Evolutionary conservation across 2,797 vertebrate genomes (phyloP).

Genomic region (Knipowitschia caucasica): DNA sequence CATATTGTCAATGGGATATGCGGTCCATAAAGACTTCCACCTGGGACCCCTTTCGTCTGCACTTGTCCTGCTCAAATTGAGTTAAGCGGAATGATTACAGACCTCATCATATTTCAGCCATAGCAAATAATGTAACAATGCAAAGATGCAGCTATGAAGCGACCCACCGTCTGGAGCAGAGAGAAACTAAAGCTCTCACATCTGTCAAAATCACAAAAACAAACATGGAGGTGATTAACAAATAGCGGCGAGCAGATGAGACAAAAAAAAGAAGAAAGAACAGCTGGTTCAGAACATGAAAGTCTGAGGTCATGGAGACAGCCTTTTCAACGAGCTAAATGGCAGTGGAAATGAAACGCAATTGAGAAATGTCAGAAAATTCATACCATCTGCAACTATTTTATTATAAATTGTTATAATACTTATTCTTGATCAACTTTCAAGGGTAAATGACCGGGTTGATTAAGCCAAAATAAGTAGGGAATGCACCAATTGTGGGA

Average conservation of each 20-base stretch:
- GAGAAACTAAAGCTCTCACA: slow-evolving; percentile 31
- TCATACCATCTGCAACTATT: no score
- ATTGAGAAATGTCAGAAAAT: neutral
- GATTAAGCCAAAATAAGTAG: no score
- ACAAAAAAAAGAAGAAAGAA: slow-evolving; percentile 37
- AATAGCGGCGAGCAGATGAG: slow-evolving; percentile 44
- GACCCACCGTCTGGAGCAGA: slow-evolving; percentile 1
- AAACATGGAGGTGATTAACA: slow-evolving; percentile 37
- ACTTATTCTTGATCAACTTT: no score
- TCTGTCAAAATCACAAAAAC: slow-evolving; percentile 48
- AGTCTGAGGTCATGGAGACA: slow-evolving; percentile 21
- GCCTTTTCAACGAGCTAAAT: neutral
- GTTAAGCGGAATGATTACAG: slow-evolving; percentile 9
- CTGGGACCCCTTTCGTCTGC: neutral
- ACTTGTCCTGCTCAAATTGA: slow-evolving; percentile 5
- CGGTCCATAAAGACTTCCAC: slow-evolving; percentile 6
- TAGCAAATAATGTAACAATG: slow-evolving; percentile 14
- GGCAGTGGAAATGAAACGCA: neutral
- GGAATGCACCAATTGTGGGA: no score
- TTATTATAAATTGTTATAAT: no score
- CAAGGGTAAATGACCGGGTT: no score
- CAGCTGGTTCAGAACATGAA: slow-evolving; percentile 27
- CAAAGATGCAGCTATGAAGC: slow-evolving; percentile 10
- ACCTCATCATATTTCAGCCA: slow-evolving; percentile 11
- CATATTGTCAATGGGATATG: neutral